These are phyloP conservation scores for Mixornis gularis DNA, from an alignment of 2,113 vertebrate species.

Conservation along the genomic window DNA sequence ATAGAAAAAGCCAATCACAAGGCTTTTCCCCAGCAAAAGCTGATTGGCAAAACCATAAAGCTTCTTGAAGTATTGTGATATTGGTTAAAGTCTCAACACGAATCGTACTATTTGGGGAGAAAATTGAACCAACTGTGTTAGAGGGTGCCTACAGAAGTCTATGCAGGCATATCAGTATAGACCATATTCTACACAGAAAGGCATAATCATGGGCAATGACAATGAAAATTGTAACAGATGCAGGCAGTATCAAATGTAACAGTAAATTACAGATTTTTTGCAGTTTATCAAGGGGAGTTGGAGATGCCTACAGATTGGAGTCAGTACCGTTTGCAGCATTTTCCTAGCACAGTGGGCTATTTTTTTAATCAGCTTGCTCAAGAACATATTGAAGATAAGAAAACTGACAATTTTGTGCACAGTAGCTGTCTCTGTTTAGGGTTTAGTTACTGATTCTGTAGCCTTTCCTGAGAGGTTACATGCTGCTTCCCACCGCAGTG, in stretches of 20 bases:
- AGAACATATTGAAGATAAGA: neutral
- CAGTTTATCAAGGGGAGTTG: neutral
- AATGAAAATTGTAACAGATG: neutral
- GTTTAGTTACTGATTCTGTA: neutral
- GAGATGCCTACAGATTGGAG: neutral
- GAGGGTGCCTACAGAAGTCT: neutral
- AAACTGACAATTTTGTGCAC: rapidly evolving
- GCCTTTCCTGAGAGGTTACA: neutral
- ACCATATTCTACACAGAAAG: neutral
- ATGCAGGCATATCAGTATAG: neutral
- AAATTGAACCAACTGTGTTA: neutral
- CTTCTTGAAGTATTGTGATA: neutral
- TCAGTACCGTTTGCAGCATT: neutral
- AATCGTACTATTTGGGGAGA: neutral
- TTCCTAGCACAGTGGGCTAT: neutral
- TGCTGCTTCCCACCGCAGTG: rapidly evolving
- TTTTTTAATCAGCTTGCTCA: neutral
- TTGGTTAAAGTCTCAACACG: neutral
- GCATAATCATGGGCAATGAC: neutral
- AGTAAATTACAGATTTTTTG: neutral
- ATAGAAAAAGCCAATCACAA: neutral
- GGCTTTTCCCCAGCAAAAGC: neutral
- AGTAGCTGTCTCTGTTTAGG: neutral
- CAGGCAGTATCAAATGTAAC: neutral
- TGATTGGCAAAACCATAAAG: neutral